phyloP scores from a whole-genome alignment of 2,113 vertebrate species.

The Pomatorhinus ruficollis region DNA sequence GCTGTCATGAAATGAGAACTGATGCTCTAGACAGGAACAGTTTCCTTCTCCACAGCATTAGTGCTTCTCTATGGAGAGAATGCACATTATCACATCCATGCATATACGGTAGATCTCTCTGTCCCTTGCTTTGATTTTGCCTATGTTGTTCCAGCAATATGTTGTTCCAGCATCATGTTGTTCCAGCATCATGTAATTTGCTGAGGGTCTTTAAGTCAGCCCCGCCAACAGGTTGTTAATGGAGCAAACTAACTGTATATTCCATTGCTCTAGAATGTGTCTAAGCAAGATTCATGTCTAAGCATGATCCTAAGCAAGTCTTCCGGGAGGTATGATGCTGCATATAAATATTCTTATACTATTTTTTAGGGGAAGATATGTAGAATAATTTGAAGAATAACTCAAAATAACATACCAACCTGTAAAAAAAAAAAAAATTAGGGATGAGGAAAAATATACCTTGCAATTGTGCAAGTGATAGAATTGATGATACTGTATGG shows the following conservation, averaged over 20 bases:
- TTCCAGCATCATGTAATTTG: neutral
- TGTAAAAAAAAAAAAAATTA: neutral
- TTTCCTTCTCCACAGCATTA: neutral
- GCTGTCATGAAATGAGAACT: neutral
- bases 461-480: neutral
- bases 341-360: neutral
- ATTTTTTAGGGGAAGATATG: neutral
- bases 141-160: neutral
- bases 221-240: neutral
- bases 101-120: neutral
- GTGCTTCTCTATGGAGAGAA: neutral
- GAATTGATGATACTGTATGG: neutral
- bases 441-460: neutral
- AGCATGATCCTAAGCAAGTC: neutral
- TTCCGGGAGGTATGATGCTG: neutral
- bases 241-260: neutral
- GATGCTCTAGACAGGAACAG: neutral
- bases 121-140: neutral
- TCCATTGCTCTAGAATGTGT: neutral
- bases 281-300: neutral
- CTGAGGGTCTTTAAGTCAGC: neutral
- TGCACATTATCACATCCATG: neutral
- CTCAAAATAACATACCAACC: neutral
- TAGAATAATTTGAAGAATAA: neutral
- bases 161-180: neutral